phyloP scores from a whole-genome alignment of 2,113 vertebrate genomes.

The Origma solitaria region DNA sequence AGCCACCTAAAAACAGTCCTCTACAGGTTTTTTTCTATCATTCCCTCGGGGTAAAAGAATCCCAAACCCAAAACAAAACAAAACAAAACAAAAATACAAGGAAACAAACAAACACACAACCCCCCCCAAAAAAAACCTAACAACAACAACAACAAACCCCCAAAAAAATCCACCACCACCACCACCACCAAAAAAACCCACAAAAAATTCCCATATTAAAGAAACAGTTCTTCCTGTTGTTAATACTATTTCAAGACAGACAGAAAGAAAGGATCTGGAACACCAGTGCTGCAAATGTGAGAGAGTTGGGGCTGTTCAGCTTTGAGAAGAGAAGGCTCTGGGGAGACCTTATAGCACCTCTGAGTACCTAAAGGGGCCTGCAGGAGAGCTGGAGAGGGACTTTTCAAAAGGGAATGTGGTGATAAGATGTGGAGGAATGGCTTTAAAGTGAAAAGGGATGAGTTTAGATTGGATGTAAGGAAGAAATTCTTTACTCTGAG shows the following conservation, averaged over 20 bases:
- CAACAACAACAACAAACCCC: neutral
- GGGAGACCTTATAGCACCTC: rapidly evolving
- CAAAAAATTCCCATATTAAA: neutral
- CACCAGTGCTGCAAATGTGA: neutral
- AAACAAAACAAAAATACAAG: neutral
- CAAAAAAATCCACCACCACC: too few relatives aligned
- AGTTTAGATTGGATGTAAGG: neutral
- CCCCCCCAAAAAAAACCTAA: neutral
- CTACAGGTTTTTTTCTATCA: neutral
- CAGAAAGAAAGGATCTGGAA: neutral
- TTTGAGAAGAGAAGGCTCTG: neutral
- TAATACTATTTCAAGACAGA: neutral
- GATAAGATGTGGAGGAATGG: neutral
- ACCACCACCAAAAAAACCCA: too few relatives aligned
- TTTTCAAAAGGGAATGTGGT: too few relatives aligned
- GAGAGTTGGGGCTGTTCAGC: neutral
- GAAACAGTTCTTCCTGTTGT: neutral
- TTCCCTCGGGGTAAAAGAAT: rapidly evolving
- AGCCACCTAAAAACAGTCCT: neutral
- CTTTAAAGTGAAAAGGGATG: neutral
- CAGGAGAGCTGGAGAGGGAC: neutral
- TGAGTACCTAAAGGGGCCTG: neutral
- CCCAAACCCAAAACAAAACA: neutral
- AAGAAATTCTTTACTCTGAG: neutral
- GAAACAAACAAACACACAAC: neutral